Percentiles rank a stretch among this genome's conserved stretches.
phyloP scores from a whole-genome alignment of 2,888 invertebrate genomes.

The Marasmarcha lunaedactyla region DNA sequence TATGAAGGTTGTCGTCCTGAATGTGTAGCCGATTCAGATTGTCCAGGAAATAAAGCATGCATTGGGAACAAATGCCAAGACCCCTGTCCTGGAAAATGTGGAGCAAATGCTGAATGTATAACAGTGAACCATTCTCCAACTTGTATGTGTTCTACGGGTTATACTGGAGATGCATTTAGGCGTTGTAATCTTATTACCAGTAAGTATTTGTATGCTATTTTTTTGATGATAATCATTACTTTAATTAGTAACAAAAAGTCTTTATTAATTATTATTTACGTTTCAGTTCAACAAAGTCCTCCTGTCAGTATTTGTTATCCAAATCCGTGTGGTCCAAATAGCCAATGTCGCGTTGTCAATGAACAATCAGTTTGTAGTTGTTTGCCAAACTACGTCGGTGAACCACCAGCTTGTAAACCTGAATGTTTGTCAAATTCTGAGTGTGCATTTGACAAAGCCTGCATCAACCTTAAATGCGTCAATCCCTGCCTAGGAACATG shows the following conservation, averaged over 20 bases:
- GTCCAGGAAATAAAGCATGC: constrained; percentile 78
- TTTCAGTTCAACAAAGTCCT: constrained; percentile 22
- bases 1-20: constrained; percentile 83
- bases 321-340: constrained; percentile 73
- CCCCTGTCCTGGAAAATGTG: constrained; percentile 83
- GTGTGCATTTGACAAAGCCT: constrained; percentile 72
- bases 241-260: not conserved
- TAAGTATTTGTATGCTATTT: constrained; percentile 36
- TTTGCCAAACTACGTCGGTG: constrained; percentile 74
- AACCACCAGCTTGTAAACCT: constrained; percentile 76
- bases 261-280: not conserved
- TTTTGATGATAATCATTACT: not conserved
- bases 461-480: constrained; percentile 76
- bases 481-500: constrained; percentile 81
- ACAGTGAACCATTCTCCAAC: constrained; percentile 78
- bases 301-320: constrained; percentile 65
- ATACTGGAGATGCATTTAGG: constrained; percentile 72
- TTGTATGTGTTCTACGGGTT: constrained; percentile 75
- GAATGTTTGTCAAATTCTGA: constrained; percentile 78
- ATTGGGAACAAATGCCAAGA: constrained; percentile 79
- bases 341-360: constrained; percentile 69
- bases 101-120: constrained; percentile 77
- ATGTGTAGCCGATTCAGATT: constrained; percentile 79
- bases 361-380: constrained; percentile 78
- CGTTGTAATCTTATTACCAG: constrained; percentile 53